Percentiles rank a stretch among this genome's conserved stretches.
Conservation (phyloP, 2,888 invertebrate species). For the Tetanocera ferruginea region DNA sequence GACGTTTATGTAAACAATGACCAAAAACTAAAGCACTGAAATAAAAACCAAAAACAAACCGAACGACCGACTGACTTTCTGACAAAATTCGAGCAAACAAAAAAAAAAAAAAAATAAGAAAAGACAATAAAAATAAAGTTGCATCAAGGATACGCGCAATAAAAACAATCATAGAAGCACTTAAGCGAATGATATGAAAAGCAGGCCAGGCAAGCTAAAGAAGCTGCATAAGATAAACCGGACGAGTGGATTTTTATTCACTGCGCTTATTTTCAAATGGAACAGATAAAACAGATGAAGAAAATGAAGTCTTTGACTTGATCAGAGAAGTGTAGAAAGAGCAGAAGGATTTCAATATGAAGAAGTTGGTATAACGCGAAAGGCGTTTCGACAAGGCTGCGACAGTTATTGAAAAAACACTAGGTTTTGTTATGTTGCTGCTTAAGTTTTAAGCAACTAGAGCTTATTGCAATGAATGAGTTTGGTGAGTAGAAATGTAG, state of each 20-base stretch:
- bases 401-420: no score
- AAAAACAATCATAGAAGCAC: slow-evolving; percentile 20
- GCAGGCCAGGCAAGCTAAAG: not conserved
- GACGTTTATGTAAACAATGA: slow-evolving; percentile 14
- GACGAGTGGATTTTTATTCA: not conserved
- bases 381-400: not conserved
- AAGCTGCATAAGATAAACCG: not conserved
- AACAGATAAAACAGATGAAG: not conserved
- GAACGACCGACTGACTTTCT: not conserved
- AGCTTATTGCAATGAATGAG: not conserved
- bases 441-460: not conserved
- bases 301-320: not conserved
- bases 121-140: not conserved
- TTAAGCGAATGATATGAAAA: slow-evolving; percentile 26
- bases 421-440: not conserved
- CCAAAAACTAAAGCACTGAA: not conserved
- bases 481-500: no score
- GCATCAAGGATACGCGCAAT: slow-evolving; percentile 3
- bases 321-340: not conserved
- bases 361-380: not conserved
- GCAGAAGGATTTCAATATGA: not conserved
- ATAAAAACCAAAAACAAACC: not conserved
- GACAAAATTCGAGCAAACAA: not conserved
- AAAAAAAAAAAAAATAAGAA: not conserved
- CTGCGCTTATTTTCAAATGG: not conserved